A percentile compares a stretch with the other conserved stretches of the same genome.
Conservation (phyloP, 2,113 vertebrate species). For the Clupea harengus region DNA sequence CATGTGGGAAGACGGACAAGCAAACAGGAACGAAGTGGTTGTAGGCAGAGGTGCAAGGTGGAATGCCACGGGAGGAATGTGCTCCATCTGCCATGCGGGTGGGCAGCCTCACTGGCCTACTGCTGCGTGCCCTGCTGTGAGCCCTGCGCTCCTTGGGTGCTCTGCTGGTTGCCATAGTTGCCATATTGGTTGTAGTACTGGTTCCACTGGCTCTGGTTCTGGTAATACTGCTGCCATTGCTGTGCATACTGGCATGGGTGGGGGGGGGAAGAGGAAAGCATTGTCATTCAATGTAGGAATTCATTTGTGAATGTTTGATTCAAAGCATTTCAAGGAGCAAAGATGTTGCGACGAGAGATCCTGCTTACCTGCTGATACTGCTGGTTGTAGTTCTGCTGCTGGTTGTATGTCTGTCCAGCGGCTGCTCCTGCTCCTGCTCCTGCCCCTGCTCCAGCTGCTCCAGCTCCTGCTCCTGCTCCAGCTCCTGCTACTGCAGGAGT, state of each 20-base stretch:
- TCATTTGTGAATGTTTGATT: too few species aligned
- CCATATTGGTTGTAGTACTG: slow-evolving; percentile 88
- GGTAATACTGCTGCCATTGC: slow-evolving; percentile 94
- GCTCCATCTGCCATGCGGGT: not conserved
- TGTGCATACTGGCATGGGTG: slow-evolving; percentile 77
- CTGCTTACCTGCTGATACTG: slow-evolving; percentile 82
- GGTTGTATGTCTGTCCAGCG: slow-evolving; percentile 76
- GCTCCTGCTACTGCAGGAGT: slow-evolving; percentile 49
- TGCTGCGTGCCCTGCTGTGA: slow-evolving; percentile 69
- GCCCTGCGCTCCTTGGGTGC: slow-evolving; percentile 76
- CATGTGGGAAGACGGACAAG: slow-evolving; percentile 14
- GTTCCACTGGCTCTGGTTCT: slow-evolving; percentile 91
- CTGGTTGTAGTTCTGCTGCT: slow-evolving; percentile 83
- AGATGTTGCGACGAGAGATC: not conserved
- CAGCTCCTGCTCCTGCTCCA: too few species aligned
- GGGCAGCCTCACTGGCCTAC: not conserved
- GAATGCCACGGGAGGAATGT: slow-evolving; percentile 45
- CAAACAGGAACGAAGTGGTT: not conserved
- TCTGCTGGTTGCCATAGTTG: slow-evolving; percentile 73
- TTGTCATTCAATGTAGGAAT: too few species aligned
- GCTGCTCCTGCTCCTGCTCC: slow-evolving; percentile 3
- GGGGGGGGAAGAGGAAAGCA: slow-evolving; percentile 4
- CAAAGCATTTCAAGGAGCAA: not conserved
- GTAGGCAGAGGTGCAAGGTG: slow-evolving; percentile 25
- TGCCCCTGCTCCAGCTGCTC: too few species aligned